Evolutionary conservation across 2,888 invertebrate species (phyloP), one percentile per base, ranked within the genome.

Genomic region (Lycaena phlaeas): DNA sequence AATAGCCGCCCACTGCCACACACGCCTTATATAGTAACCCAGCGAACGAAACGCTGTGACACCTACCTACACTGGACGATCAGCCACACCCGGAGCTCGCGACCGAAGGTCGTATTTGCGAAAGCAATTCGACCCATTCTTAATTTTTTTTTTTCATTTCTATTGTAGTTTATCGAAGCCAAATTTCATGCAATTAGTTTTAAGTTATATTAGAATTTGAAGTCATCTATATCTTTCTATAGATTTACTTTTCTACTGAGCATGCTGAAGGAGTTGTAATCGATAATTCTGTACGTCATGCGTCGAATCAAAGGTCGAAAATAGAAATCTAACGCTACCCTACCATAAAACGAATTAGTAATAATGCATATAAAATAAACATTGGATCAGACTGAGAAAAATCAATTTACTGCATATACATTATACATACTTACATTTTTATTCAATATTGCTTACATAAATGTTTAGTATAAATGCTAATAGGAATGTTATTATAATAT

Each of bases 1-100:
- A 85, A 79, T 79, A 84, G 57, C 77, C 76, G 68, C 73, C 82
- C 77, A 82, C 79, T 81, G 79, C 71, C 77, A 78, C 75, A 78
- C 75, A 75, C 72, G 73, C 71, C 70, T 64, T 65, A 67, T 68
- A 53, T 60, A 62, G 49, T 58, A 52, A 46, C 53, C 53, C 55
- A 54, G 49, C 52, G n/a, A n/a, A 48, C 51, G 49, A 44, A 53
- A 40, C 31, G 50, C 50, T 27, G 31, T 43, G 43, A 29, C 57
- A 71, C 77, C 79, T 75, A 76, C 75, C 77, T 73, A 74, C 52
- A 74, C 52, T 17, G 10, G 22, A 18, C 22, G 22, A 22, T 7
- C 22, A 22, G 22, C 22, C 22, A 9, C 22, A 22, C 5, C 22
- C 22, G 22, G 9, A 4, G 22, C 22, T 2, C 22, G 22, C 22